phyloP scores from a whole-genome alignment of 2,113 vertebrate genomes.

The Serilophus lunatus region DNA sequence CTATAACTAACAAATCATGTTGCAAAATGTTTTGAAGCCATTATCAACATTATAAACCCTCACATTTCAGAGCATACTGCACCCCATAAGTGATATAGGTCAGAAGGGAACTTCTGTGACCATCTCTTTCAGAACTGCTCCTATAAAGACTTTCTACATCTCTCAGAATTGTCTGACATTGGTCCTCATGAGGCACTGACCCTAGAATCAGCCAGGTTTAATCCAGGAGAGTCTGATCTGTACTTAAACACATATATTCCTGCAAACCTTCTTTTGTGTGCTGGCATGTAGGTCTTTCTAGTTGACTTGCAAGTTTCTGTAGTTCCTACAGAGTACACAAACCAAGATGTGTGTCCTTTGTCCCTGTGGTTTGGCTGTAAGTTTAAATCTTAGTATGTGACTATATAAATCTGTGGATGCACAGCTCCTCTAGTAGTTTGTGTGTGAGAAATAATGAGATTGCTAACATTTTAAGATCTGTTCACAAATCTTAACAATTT shows the following conservation, averaged over 20 bases:
- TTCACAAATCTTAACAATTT: background rate
- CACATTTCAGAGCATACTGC: background rate
- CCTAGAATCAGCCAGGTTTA: background rate
- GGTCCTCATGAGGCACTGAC: background rate
- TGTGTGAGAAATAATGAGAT: background rate
- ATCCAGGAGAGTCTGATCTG: background rate
- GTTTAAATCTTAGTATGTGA: background rate
- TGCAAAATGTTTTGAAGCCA: background rate
- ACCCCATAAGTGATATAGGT: background rate
- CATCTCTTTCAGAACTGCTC: background rate
- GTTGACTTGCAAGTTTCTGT: background rate
- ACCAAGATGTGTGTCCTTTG: background rate
- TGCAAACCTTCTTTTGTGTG: background rate
- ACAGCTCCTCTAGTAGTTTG: background rate
- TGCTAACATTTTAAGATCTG: conserved; percentile 1
- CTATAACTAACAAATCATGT: background rate
- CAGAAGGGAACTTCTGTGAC: background rate
- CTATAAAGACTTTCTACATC: background rate
- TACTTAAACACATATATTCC: background rate
- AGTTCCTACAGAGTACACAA: background rate
- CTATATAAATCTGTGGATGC: background rate
- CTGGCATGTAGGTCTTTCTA: background rate
- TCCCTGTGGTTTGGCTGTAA: background rate
- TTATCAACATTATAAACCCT: background rate
- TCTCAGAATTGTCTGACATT: background rate